These are phyloP conservation scores for Xenus cinereus DNA, from an alignment of 2,113 vertebrate species.

Conservation along the genomic window DNA sequence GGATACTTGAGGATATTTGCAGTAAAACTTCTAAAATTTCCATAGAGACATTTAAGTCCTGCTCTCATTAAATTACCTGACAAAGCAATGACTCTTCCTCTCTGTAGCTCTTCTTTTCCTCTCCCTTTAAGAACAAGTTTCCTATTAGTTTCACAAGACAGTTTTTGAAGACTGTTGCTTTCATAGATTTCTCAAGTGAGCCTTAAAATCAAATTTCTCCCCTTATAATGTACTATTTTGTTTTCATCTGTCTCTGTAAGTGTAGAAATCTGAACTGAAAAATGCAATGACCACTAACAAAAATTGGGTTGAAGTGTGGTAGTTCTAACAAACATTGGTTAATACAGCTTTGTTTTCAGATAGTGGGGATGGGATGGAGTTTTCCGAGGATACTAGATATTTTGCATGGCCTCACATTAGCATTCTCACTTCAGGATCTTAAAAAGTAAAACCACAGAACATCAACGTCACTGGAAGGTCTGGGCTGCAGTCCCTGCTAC, in stretches of 20 bases:
- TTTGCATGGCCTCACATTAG: not conserved
- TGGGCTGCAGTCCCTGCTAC: rapidly evolving
- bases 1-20: not conserved
- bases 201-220: not conserved
- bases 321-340: not conserved
- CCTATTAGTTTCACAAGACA: not conserved
- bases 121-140: not conserved
- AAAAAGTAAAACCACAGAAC: not conserved
- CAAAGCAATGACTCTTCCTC: not conserved
- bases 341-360: not conserved
- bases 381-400: not conserved
- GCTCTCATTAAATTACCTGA: not conserved
- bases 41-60: not conserved
- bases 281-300: not conserved
- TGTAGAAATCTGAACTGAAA: not conserved
- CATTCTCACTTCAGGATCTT: not conserved
- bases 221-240: not conserved
- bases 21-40: not conserved
- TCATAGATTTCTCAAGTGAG: not conserved
- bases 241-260: not conserved
- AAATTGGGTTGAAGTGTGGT: not conserved
- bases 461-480: not conserved
- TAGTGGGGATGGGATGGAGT: not conserved
- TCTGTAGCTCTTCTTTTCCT: not conserved
- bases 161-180: not conserved